Evolutionary conservation across 1,140 invertebrate species (phyloP), one percentile per base, ranked within the genome.

Genomic region (Lepidostoma basale): DNA sequence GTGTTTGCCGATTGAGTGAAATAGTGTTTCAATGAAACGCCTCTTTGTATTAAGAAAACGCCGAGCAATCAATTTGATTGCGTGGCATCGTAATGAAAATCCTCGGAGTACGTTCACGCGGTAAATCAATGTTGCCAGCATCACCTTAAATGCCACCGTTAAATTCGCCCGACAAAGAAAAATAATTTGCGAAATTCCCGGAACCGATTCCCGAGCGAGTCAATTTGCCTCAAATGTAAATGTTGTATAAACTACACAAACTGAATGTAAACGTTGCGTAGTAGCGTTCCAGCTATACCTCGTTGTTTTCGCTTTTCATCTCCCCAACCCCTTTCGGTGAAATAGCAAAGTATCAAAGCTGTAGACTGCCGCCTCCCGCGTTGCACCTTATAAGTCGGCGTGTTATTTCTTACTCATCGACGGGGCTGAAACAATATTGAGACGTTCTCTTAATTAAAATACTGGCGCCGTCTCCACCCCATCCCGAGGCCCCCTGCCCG

Each of bases 361-460:
- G 47, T 63, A 49, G 26, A 49, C 30, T 65, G 10, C 22, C 33
- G 14, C 28, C 28, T n/a, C 54, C 40, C 45, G 20, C 60, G 40
- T 68, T 62, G 66, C 70, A 72, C 69, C 69, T 70, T 40, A 59
- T 36, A 62, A 66, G 62, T 67, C 54, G 49, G 14, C 60, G 69
- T 72, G 70, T 72, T 72, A 72, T 72, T 72, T 68, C 70, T 72
- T 65, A 64, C 60, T 68, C 66, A 72, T 72, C 70, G 70, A 72
- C 70, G 63, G 39, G 42, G 49, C 70, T 72, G 70, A 68, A 72
- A 72, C 70, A 72, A 72, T 72, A 72, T 72, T 72, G 70, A 72
- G 62, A 72, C 70, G 66, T 68, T 72, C 70, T 68, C 70, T 72
- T 72, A 68, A 72, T 72, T 72, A 72, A 72, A 72, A 72, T 72